phyloP scores from a whole-genome alignment of 2,113 vertebrate genomes.

The Neodontobutis hainanensis region DNA sequence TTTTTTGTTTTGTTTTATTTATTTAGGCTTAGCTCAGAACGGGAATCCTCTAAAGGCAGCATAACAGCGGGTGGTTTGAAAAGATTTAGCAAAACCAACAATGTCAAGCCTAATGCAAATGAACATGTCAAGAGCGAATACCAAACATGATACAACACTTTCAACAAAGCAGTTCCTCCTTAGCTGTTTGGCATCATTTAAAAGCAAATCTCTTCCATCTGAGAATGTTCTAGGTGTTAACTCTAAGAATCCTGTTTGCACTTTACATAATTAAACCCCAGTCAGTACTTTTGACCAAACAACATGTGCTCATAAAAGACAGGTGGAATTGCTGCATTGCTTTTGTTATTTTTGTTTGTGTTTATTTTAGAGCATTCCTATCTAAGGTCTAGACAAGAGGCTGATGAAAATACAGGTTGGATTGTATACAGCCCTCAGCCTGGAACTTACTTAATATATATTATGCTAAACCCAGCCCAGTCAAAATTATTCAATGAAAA shows the following conservation, averaged over 20 bases:
- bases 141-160: neutral
- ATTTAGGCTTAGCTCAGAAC: constrained; percentile 4
- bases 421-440: too few relatives aligned
- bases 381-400: too few relatives aligned
- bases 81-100: neutral
- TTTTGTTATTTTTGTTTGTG: neutral
- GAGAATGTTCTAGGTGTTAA: constrained; percentile 10
- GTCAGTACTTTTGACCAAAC: constrained; percentile 11
- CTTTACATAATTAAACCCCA: constrained; percentile 26
- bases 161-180: neutral
- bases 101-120: neutral
- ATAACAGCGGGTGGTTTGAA: neutral
- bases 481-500: too few relatives aligned
- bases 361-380: too few relatives aligned
- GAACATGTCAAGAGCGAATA: neutral
- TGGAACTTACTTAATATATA: too few relatives aligned
- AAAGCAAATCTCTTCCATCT: neutral
- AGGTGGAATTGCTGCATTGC: constrained; percentile 7
- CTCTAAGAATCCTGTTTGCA: constrained; percentile 30
- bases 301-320: constrained; percentile 22
- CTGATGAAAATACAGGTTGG: too few relatives aligned
- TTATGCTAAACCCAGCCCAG: too few relatives aligned
- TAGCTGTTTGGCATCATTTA: neutral
- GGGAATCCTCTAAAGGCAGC: constrained; percentile 8
- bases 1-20: constrained; percentile 39